These are phyloP conservation scores for Pseudomyrmex pallidus DNA, from an alignment of 1,140 invertebrate genomes.

Conservation along the genomic window DNA sequence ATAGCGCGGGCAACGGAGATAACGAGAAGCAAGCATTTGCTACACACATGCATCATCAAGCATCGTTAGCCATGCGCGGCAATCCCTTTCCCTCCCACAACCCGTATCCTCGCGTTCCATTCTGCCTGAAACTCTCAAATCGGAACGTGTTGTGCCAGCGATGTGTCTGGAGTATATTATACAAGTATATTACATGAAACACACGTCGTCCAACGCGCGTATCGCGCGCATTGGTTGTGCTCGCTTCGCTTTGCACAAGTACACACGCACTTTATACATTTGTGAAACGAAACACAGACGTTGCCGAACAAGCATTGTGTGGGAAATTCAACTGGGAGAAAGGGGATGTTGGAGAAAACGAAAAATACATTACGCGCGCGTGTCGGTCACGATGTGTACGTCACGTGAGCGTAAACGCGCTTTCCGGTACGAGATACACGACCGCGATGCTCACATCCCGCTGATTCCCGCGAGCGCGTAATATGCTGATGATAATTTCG, in stretches of 20 bases:
- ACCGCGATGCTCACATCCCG: slow-evolving; percentile 10
- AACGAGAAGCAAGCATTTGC: slow-evolving; percentile 66
- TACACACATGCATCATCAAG: slow-evolving; percentile 55
- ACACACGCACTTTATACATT: background rate
- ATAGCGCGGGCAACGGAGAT: slow-evolving; percentile 33
- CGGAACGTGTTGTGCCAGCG: background rate
- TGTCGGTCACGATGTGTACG: background rate
- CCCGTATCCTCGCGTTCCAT: slow-evolving; percentile 38
- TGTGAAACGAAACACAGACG: background rate
- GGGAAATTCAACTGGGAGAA: too few species aligned
- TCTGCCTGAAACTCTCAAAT: slow-evolving; percentile 57
- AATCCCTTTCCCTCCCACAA: too few species aligned
- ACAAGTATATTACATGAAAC: slow-evolving; percentile 11
- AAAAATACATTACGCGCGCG: too few species aligned
- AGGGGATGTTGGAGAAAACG: too few species aligned
- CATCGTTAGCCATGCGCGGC: slow-evolving; percentile 59
- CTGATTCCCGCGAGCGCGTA: slow-evolving; percentile 1
- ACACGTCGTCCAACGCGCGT: too few species aligned
- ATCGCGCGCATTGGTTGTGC: background rate
- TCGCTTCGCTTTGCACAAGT: background rate
- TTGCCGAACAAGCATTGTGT: too few species aligned
- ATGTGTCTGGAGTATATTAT: background rate
- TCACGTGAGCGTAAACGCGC: too few species aligned
- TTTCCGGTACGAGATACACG: background rate
- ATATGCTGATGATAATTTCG: slow-evolving; percentile 33